phyloP scores from a whole-genome alignment of 2,888 invertebrate genomes.

The Ophion obscuratus region DNA sequence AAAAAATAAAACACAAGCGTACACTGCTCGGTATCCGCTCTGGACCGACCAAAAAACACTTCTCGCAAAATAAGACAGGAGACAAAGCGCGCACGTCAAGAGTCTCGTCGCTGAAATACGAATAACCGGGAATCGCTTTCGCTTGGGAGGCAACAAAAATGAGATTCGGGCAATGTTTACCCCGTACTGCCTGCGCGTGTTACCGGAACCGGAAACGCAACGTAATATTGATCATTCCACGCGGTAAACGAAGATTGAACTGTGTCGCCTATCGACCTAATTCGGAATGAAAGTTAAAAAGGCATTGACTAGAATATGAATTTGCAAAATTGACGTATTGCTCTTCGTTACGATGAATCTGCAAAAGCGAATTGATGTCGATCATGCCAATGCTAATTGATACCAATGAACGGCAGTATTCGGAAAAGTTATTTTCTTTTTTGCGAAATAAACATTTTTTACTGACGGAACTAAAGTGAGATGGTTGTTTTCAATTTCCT shows the following conservation, averaged over 20 bases:
- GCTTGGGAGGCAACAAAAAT: slow-evolving; percentile 2
- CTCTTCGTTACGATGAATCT: background rate
- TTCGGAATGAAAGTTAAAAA: background rate
- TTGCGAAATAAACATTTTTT: too few relatives aligned
- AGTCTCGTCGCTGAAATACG: slow-evolving; percentile 59
- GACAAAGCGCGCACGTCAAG: slow-evolving; percentile 64
- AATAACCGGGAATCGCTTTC: slow-evolving; percentile 56
- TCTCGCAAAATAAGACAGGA: slow-evolving; percentile 52
- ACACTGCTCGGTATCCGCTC: background rate
- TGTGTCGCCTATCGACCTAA: background rate
- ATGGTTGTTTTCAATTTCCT: too few relatives aligned
- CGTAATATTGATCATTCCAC: slow-evolving; percentile 8
- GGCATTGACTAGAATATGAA: background rate
- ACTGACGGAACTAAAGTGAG: too few relatives aligned
- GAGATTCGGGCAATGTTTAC: background rate
- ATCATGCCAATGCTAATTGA: too few relatives aligned
- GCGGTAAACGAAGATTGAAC: background rate
- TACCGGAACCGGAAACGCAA: too few relatives aligned
- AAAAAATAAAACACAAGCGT: slow-evolving; percentile 4
- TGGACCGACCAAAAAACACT: background rate
- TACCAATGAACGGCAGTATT: too few relatives aligned
- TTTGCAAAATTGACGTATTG: background rate
- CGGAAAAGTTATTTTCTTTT: too few relatives aligned
- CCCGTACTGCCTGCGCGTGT: background rate
- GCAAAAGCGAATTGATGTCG: too few relatives aligned